phyloP scores from a whole-genome alignment of 1,140 invertebrate species.

The Diprion similis region DNA sequence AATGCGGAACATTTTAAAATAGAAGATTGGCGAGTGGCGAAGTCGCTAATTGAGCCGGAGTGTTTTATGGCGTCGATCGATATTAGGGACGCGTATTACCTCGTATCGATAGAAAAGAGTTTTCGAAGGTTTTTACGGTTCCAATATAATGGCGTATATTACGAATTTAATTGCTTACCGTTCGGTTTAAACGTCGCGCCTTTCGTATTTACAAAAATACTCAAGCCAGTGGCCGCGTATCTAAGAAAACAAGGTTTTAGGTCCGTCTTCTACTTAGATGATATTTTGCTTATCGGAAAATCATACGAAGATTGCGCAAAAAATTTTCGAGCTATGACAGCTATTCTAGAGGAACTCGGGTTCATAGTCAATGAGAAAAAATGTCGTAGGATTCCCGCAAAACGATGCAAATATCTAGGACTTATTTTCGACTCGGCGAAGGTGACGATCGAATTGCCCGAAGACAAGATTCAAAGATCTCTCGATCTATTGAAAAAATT shows the following conservation, averaged over 20 bases:
- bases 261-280: constrained; percentile 22
- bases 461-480: constrained; percentile 13
- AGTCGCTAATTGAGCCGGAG: constrained; percentile 10
- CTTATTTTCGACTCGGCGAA: constrained; percentile 18
- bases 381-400: constrained; percentile 15
- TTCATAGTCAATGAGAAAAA: constrained; percentile 22
- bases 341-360: constrained; percentile 11
- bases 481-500: constrained; percentile 9
- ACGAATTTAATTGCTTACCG: constrained; percentile 26
- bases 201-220: constrained; percentile 34
- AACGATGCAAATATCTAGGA: constrained; percentile 20
- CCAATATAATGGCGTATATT: constrained; percentile 9
- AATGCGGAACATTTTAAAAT: constrained; percentile 24
- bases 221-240: constrained; percentile 27
- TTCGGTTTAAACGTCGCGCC: constrained; percentile 32
- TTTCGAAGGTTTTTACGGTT: constrained; percentile 22
- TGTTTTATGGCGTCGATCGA: constrained; percentile 22
- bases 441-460: constrained; percentile 20
- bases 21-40: constrained; percentile 21
- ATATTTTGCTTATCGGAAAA: constrained; percentile 17
- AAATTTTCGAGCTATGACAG: background rate
- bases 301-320: constrained; percentile 4
- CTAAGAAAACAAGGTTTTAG: constrained; percentile 10
- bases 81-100: constrained; percentile 24
- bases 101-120: constrained; percentile 10